Conservation (phyloP, 2,113 vertebrate genomes). For the Podiceps cristatus region DNA sequence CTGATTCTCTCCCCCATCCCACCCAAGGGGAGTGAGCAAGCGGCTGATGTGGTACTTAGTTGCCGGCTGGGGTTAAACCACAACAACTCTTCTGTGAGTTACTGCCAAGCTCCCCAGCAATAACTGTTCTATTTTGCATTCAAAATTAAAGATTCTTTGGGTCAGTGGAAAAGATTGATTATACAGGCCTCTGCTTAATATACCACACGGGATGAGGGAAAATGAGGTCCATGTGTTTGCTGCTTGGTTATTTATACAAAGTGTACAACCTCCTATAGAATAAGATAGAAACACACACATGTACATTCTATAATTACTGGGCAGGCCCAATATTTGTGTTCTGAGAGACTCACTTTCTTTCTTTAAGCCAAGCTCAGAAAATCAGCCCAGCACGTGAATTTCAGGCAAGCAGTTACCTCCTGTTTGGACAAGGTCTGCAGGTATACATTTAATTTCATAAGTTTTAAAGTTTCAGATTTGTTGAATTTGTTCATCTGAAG, state of each 20-base stretch:
- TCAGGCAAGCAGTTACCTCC: background rate
- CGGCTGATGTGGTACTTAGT: too few relatives aligned
- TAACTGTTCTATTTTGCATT: background rate
- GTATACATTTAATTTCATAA: background rate
- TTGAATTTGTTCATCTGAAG: background rate
- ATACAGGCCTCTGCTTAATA: background rate
- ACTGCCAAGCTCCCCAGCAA: background rate
- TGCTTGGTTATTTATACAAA: background rate
- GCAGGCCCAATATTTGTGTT: background rate
- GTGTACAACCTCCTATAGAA: background rate
- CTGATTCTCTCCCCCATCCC: too few relatives aligned
- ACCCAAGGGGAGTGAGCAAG: too few relatives aligned
- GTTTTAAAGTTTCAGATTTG: background rate
- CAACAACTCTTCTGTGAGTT: background rate
- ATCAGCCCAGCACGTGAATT: background rate
- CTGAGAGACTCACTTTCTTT: background rate
- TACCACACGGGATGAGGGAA: background rate
- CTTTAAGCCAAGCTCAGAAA: background rate
- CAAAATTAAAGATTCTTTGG: background rate
- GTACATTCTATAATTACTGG: background rate
- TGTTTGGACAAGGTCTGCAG: background rate
- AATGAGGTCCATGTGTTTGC: background rate
- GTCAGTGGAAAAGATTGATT: background rate
- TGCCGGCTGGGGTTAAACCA: too few relatives aligned
- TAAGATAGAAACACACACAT: background rate